Base-by-base conservation (phyloP, 2,888 invertebrate genomes). In the Ctenicera cuprea region DNA sequence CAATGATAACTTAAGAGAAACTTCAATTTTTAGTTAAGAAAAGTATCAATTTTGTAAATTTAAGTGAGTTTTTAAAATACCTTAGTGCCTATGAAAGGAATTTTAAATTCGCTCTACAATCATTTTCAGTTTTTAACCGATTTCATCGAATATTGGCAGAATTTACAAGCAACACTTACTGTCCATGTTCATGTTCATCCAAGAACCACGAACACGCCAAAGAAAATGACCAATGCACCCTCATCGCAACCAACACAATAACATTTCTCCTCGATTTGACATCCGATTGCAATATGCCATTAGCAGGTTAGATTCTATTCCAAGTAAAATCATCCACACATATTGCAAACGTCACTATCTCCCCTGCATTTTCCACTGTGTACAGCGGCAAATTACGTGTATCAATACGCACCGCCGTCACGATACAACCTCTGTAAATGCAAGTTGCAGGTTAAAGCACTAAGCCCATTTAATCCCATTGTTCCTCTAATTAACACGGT, bases 211-310 rank as follows among this genome's bases (percentile, higher is more conserved):
- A 54, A 54, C 54, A 54, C 33, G 54, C 54, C 54, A 54, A 30
- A 16, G 54, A 59, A 63, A 70, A 70, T 52, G 62, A 62, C 63
- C 70, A 62, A 59, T 16, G 30, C 70, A 52, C 63, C 38, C 70
- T 18, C 70, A 62, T 70, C 52, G 41, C 54, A 38, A 41, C 62
- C 26, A 38, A 30, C 65, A 62, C 66, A 66, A 67, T 50, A 59
- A 67, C 72, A 57, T 65, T 48, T 59, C 65, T 65, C 43, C 65
- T 61, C 16, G 20, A 37, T 50, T 59, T 59, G 71, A 71, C 71
- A 71, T 66, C 68, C 67, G 67, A 73, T 68, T 73, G 63, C 67
- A 63, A 73, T 63, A 67, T 73, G 62, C 62, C 68, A 63, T 68
- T 64, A 73, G 62, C 70, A 63, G 62, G 63, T 50, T 70, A 38